Base-by-base conservation (phyloP, 2,888 invertebrate genomes). In the Stenurella melanura region DNA sequence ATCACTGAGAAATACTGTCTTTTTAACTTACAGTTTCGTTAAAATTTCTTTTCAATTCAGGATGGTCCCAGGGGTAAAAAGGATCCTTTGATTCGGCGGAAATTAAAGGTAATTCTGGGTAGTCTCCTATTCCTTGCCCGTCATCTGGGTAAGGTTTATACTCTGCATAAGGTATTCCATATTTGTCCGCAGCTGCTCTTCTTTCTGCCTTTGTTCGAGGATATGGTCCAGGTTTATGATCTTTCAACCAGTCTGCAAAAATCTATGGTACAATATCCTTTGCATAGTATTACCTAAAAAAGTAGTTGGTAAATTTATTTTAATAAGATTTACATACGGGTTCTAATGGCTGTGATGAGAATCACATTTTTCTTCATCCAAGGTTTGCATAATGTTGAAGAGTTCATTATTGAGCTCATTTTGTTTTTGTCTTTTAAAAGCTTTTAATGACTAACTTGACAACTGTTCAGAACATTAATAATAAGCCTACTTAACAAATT, bases 171-270 rank as follows among this genome's bases (percentile, higher is more conserved):
- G 93, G 91, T 85, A 98, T 82, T 57, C 94, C 93, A 91, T 98
- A 98, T 88, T 96, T 97, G 87, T 95, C 94, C 0, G 98, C 98
- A 15, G 97, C 96, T n/a, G 93, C 94, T 75, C 90, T 90, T 61
- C 93, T 91, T 87, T 97, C 95, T 85, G 93, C 94, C 73, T 93
- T 91, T 0, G 96, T 97, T 90, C 91, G 91, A 4, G 98, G 98
- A 86, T 92, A 94, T 19, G 93, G 92, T 15, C 93, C 95, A 30
- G 98, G 97, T 89, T 95, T 94, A 90, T 94, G 97, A 90, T 97
- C 96, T 87, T 94, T 94, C 88, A 96, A 95, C 95, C 93, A 94
- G 87, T 93, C 93, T 93, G 85, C n/a, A 60, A 68, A 68, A 30
- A 26, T n/a, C 2, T 7, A 50, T 6, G 5, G 50, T 17, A 50